These are phyloP conservation scores for Drosophila formosana DNA, from an alignment of 2,888 invertebrate species.

Conservation along the genomic window DNA sequence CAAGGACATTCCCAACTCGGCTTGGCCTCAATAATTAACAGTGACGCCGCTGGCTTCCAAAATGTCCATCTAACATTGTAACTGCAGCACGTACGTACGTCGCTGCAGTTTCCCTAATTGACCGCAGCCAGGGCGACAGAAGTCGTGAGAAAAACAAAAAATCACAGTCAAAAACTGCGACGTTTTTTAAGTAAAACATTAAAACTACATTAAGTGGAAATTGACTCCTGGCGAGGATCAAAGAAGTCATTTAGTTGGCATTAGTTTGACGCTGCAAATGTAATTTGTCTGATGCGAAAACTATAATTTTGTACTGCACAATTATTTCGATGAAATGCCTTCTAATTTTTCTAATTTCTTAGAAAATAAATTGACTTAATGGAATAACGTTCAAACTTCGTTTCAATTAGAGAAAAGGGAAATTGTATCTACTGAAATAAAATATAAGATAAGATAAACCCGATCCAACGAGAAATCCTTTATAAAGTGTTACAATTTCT, in stretches of 20 bases:
- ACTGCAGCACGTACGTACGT: constrained; percentile 48
- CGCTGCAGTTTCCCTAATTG: constrained; percentile 42
- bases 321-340: no score
- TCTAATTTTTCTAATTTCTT: no score
- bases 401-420: no score
- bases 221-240: neutral
- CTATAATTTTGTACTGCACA: no score
- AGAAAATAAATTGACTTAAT: no score
- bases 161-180: neutral
- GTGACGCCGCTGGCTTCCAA: constrained; percentile 36
- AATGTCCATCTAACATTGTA: constrained; percentile 24
- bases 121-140: constrained; percentile 39
- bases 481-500: no score
- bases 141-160: constrained; percentile 45
- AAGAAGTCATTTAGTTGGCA: constrained; percentile 10
- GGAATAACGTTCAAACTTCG: no score
- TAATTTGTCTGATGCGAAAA: neutral
- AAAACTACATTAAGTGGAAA: constrained; percentile 17
- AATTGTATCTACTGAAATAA: no score
- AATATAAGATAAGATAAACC: no score
- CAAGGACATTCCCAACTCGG: constrained; percentile 47
- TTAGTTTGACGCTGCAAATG: neutral
- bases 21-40: constrained; percentile 45
- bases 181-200: constrained; percentile 19
- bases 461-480: no score